Conservation (phyloP, 2,113 vertebrate genomes). For the Antechinus flavipes region DNA sequence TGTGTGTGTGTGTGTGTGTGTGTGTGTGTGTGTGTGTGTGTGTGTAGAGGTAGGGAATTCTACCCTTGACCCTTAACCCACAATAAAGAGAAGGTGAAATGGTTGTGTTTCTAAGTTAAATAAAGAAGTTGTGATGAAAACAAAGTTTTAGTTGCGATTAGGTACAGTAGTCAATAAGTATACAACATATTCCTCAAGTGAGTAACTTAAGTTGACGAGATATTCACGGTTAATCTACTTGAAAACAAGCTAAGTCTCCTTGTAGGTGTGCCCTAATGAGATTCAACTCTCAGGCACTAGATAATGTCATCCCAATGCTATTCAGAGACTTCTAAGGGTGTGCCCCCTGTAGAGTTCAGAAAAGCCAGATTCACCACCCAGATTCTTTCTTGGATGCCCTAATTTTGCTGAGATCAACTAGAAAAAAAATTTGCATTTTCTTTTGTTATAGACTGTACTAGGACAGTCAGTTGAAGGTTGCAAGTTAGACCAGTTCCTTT, state of each 20-base stretch:
- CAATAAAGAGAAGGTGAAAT: neutral
- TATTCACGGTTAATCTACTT: neutral
- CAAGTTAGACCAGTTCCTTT: neutral
- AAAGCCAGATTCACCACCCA: neutral
- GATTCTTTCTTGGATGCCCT: neutral
- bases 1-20: neutral
- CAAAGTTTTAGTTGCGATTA: neutral
- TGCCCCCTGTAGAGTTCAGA: neutral
- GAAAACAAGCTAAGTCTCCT: neutral
- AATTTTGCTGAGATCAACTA: neutral
- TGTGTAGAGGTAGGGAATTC: neutral
- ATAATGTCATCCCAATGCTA: neutral
- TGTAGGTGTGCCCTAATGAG: neutral
- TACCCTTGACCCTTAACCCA: neutral
- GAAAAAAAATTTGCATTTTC: neutral
- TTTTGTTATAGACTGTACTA: neutral
- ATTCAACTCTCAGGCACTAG: neutral
- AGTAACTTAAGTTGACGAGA: neutral
- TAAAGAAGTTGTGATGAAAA: neutral
- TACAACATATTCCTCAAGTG: neutral
- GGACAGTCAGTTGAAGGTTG: neutral
- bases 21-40: too few species aligned
- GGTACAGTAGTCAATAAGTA: neutral
- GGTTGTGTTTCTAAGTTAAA: neutral
- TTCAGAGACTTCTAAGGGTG: neutral